A percentile compares a stretch with the other conserved stretches of the same genome.
phyloP scores from a whole-genome alignment of 2,888 invertebrate species.

The Teleogryllus oceanicus region DNA sequence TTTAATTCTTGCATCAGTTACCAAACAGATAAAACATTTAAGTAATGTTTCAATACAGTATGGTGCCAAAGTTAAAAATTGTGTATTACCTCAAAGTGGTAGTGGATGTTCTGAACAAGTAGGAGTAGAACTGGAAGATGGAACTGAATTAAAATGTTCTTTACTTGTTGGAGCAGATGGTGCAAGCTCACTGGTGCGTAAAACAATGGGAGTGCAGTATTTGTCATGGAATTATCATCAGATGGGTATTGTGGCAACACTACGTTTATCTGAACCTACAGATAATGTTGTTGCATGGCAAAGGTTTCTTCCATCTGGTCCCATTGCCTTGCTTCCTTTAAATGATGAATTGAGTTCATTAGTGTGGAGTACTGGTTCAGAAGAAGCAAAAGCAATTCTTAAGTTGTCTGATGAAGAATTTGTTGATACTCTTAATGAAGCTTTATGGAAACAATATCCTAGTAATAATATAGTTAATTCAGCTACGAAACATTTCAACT shows the following conservation, averaged over 20 bases:
- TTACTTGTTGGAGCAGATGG: slow-evolving; percentile 80
- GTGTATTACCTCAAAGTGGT: slow-evolving; percentile 53
- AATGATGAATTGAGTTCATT: slow-evolving; percentile 72
- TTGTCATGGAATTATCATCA: slow-evolving; percentile 83
- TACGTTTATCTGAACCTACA: slow-evolving; percentile 70
- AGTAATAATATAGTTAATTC: slow-evolving; percentile 50
- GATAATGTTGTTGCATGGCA: slow-evolving; percentile 94
- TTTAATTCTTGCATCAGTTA: slow-evolving; percentile 72
- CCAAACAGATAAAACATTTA: slow-evolving; percentile 56
- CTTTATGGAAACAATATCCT: slow-evolving; percentile 67
- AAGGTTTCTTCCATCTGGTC: slow-evolving; percentile 86
- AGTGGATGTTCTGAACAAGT: slow-evolving; percentile 43
- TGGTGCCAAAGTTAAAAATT: slow-evolving; percentile 64
- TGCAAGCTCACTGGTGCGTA: slow-evolving; percentile 79
- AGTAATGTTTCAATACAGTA: slow-evolving; percentile 65
- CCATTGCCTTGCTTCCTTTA: slow-evolving; percentile 86
- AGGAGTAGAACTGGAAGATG: slow-evolving; percentile 60
- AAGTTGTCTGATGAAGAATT: slow-evolving; percentile 72
- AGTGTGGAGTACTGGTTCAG: slow-evolving; percentile 86
- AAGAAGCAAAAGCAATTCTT: slow-evolving; percentile 71
- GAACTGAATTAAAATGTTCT: slow-evolving; percentile 46
- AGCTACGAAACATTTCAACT: slow-evolving; percentile 51
- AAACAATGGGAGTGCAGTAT: slow-evolving; percentile 76
- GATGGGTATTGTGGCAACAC: slow-evolving; percentile 87
- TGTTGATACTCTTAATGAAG: slow-evolving; percentile 81